Base-by-base conservation (phyloP, 2,113 vertebrate genomes). In the Oncorhynchus keta region DNA sequence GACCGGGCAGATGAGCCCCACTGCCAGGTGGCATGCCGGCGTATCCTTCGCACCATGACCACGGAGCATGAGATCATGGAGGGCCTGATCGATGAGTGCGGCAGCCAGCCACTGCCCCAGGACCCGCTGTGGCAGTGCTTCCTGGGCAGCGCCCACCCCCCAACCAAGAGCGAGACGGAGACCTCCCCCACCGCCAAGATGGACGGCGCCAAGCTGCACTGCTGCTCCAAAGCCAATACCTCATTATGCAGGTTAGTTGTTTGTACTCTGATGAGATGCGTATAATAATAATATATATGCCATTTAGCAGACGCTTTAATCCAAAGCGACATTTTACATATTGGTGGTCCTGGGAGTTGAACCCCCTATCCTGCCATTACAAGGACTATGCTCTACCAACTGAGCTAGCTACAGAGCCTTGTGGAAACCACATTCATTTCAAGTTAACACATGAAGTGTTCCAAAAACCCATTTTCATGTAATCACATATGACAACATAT, bases 71-170 rank as follows among this genome's bases (percentile, higher is more conserved):
- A 99, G 91, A 99, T 99, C 88, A 98, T 99, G 75, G 98, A 99
- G 67, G 96, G 96, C 16, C 92, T 99, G 79, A 99, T 99, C 22
- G 89, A 93, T 22, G 95, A 97, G 69, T 99, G 97, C 49, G 94
- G 95, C 82, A 97, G 95, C 11, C 94, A 96, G 90, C 98, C 98
- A 3, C 95, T 99, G 65, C 98, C 98, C 48, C 98, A 99, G 91
- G 98, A 99, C 76, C 98, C 98, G 1, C 96, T 99, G 76, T 99
- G 97, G 98, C 98, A 99, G 78, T 99, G 98, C 83, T 99, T 99
- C 72, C 92, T 99, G 22, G 95, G 97, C 81, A 97, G 95, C 13
- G 95, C 96, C 0, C 94, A 95, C 26, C 95, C 95, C 18, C 94
- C 95, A 67, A 92, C 96, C 72, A 94, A 94, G 5, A 95, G 93